Base-by-base conservation (phyloP, 2,113 vertebrate genomes). In the Elachura formosa region DNA sequence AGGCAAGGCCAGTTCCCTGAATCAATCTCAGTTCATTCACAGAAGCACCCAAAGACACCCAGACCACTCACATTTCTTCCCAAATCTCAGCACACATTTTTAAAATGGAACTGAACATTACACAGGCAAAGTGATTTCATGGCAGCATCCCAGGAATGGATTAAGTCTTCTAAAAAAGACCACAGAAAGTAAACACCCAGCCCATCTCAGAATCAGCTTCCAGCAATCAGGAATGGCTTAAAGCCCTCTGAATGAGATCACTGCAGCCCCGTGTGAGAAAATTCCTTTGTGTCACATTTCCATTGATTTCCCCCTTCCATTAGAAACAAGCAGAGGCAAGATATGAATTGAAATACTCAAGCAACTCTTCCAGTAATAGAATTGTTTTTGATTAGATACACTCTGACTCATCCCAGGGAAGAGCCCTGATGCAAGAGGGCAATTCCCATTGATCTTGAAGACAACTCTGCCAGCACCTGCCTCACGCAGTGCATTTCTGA, bases 371-470 rank as follows among this genome's bases (percentile, higher is more conserved):
- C 96, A 96, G 96, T 96, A 96, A 97, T 43, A 95, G 93, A 90
- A 93, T 80, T 91, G 84, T n/a, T 94, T 95, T 83, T 95, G 78
- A 94, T 90, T 86, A 96, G 93, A 77, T 75, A 76, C 7, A 25
- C 64, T 94, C 83, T 95, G 94, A 96, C 90, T 96, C 95, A 97
- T 89, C 66, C 61, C 23, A 62, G 38, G 90, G 94, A 96, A 95
- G 88, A 93, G 93, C 87, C 85, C 89, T 97, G 94, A 96, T 94
- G 95, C 91, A 96, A 96, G 1, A 95, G 94, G 93, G 93, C 94
- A 96, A 95, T 96, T 95, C 96, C 96, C 95, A 96, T 91, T 91
- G 87, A 97, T 97, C 93, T 8, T 64, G n/a, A 43, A 55, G 76
- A 71, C 64, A 71, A 41, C 45, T 51, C 66, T 82, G 95, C 89